A percentile compares a stretch with the other conserved stretches of the same genome.
Evolutionary conservation across 2,888 invertebrate species (phyloP).

Genomic region (Hyles lineata): DNA sequence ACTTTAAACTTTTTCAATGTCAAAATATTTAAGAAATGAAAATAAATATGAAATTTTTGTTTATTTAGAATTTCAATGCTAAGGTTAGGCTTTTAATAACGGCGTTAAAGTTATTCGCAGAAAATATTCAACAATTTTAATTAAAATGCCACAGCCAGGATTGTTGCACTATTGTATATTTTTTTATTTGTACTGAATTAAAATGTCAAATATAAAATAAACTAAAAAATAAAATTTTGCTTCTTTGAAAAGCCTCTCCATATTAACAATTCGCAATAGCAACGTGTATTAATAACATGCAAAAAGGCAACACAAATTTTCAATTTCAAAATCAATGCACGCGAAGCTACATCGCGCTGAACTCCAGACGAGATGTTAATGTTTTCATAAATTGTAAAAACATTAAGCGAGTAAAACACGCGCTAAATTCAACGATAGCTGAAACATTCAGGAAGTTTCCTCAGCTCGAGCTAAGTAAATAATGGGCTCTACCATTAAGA

Average conservation of each 20-base stretch:
- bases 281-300: too few species aligned
- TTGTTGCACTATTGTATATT: too few species aligned
- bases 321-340: neutral
- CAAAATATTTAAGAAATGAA: neutral
- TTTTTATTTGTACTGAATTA: too few species aligned
- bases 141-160: too few species aligned
- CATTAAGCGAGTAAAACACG: conserved; percentile 17
- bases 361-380: conserved; percentile 2
- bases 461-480: conserved; percentile 18
- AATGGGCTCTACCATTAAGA: neutral
- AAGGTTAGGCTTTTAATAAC: too few species aligned
- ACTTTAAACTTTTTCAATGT: neutral
- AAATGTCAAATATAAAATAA: too few species aligned
- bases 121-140: too few species aligned
- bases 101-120: too few species aligned
- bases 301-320: neutral
- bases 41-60: neutral
- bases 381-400: conserved; percentile 18
- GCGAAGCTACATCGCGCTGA: neutral
- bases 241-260: too few species aligned
- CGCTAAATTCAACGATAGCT: conserved; percentile 8
- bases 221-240: too few species aligned
- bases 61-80: neutral
- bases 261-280: too few species aligned
- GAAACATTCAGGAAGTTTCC: conserved; percentile 8